Percentiles rank a stretch among this genome's conserved stretches.
Evolutionary conservation across 2,888 invertebrate genomes (phyloP).

Genomic region (Morpho deidamia): DNA sequence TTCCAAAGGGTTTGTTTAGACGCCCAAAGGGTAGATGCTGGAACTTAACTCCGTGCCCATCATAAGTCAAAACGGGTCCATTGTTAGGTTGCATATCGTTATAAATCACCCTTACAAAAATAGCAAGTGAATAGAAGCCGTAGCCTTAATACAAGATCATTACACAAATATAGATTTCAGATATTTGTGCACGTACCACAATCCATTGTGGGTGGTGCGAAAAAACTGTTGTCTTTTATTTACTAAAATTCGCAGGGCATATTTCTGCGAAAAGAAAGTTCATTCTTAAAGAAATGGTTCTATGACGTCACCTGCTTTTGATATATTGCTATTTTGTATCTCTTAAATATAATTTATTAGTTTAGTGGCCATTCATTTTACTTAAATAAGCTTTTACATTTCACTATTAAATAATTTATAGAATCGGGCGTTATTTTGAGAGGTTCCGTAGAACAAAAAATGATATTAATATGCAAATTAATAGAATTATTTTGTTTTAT

Average conservation of each 20-base stretch:
- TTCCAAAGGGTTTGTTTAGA: constrained; percentile 71
- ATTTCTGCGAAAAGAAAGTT: constrained; percentile 70
- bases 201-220: constrained; percentile 66
- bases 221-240: constrained; percentile 41
- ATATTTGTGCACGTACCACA: constrained; percentile 66
- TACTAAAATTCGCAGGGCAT: constrained; percentile 37
- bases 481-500: no score
- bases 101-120: constrained; percentile 71
- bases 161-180: constrained; percentile 77
- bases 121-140: constrained; percentile 51
- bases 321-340: constrained; percentile 26
- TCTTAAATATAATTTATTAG: constrained; percentile 5
- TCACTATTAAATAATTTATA: no score
- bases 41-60: constrained; percentile 49
- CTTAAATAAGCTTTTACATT: no score
- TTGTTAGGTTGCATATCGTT: constrained; percentile 71
- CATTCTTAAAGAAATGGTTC: constrained; percentile 29
- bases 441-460: no score
- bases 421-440: no score
- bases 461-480: no score
- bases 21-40: constrained; percentile 66
- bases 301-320: constrained; percentile 54
- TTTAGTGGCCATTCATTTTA: background rate
- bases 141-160: constrained; percentile 71
- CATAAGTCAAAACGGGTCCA: constrained; percentile 64